These are phyloP conservation scores for Microctonus brassicae DNA, from an alignment of 2,888 invertebrate species.

Conservation along the genomic window DNA sequence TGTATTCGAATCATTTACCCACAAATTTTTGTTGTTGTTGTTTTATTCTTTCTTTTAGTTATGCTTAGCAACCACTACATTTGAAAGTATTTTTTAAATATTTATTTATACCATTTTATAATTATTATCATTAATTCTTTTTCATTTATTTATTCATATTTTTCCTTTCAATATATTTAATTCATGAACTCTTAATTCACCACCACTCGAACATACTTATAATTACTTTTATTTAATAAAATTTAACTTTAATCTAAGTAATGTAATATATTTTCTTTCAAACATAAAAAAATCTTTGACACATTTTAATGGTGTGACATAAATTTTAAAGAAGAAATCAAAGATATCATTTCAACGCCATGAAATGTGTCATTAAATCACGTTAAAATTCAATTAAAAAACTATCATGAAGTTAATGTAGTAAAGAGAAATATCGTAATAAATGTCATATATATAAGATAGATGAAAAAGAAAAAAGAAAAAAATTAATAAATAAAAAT, in stretches of 20 bases:
- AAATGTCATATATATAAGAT: constrained; percentile 6
- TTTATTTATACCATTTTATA: no score
- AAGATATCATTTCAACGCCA: neutral
- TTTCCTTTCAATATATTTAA: no score
- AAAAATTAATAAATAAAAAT: neutral
- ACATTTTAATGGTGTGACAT: neutral
- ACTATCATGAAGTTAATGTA: constrained; percentile 11
- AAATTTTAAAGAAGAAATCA: neutral
- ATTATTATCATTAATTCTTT: no score
- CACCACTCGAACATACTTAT: no score
- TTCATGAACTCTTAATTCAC: no score
- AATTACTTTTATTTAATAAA: neutral
- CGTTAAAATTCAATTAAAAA: constrained; percentile 9
- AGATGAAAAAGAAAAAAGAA: neutral
- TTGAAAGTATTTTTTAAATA: no score
- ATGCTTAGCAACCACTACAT: no score
- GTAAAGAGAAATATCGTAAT: constrained; percentile 7
- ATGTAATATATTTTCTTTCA: neutral
- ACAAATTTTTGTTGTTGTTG: constrained; percentile 43
- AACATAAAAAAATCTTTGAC: neutral
- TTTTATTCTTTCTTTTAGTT: neutral
- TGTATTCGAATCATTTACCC: constrained; percentile 60
- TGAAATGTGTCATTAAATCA: neutral
- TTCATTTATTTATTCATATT: no score
- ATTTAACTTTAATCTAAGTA: no score